Base-by-base conservation (phyloP, 1,140 invertebrate species). In the Aphelenchoides besseyi region DNA sequence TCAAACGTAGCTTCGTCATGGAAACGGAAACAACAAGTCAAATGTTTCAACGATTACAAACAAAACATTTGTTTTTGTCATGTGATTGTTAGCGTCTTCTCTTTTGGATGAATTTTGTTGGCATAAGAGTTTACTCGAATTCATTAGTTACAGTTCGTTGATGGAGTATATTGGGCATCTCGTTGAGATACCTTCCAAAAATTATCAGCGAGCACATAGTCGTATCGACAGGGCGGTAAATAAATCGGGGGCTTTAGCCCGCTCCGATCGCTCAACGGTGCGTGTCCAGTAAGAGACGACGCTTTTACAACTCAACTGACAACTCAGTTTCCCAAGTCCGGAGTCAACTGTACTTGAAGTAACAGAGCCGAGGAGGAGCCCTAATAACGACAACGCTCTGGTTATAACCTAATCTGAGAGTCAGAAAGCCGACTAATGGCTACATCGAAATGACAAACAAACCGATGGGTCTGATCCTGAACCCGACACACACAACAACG, bases 121-220 rank as follows among this genome's bases (percentile, higher is more conserved):
- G n/a, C n/a, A n/a, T n/a, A n/a, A n/a, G n/a, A n/a, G n/a, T n/a
- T n/a, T n/a, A n/a, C n/a, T n/a, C n/a, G n/a, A n/a, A n/a, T n/a
- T n/a, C n/a, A n/a, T n/a, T n/a, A n/a, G n/a, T n/a, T n/a, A n/a
- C n/a, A n/a, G n/a, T n/a, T n/a, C n/a, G n/a, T n/a, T n/a, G n/a
- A n/a, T n/a, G n/a, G n/a, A n/a, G n/a, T n/a, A n/a, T n/a, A 48
- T 48, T 48, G 41, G 41, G 41, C 41, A 48, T 48, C 41, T 48
- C 41, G 41, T 16, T 12, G 41, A 48, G 41, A 48, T 48, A 23
- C 41, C 41, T 23, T 48, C 41, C 41, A 48, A 48, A 48, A 48
- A 48, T 48, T 48, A 23, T 48, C n/a, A 23, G 12, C 41, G 41
- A 48, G 41, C 41, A 23, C 41, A 12, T 48, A n/a, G 41, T 23